Base-by-base conservation (phyloP, 2,797 vertebrate genomes). In the Chromobotia macracanthus region DNA sequence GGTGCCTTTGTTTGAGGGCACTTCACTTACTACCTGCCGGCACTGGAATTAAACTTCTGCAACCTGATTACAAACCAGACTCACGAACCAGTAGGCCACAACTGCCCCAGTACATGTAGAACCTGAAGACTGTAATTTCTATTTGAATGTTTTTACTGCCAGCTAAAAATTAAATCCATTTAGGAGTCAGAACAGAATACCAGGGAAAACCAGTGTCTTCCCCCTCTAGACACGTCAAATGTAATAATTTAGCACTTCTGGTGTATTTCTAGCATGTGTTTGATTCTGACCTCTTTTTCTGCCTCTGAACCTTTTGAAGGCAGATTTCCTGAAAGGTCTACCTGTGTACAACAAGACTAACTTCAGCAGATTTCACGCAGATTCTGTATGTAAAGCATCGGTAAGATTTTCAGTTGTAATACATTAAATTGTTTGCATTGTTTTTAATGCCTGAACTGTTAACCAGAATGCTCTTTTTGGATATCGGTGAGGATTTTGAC, bases 341-440 rank as follows among this genome's bases (percentile, higher is more conserved):
- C 97, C 97, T 0, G 97, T 99, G 63, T 99, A 98, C 92, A 97
- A 99, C 93, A 97, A 97, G 88, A 97, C 90, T 83, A 99, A 97
- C 88, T 98, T 99, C 91, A 98, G 96, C 90, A 92, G 95, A 56
- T 99, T 98, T 87, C 97, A 98, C 11, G 95, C 97, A 1, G 97
- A 98, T 87, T 98, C 96, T 0, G 96, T 98, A 31, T 98, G 97
- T 88, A 98, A 98, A 95, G 95, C 96, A 53, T 98, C 96, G 65
- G 97, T 98, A 90, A 96, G 95, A 92, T 18, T 84, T 13, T 1
- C 48, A 35, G 7, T 8, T 2, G 2, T 18, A 9, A 58, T n/a
- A 12, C 7, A 58, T 58, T 0, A 31, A 25, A 6, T 0, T 0
- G 5, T 60, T 41, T 28, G 12, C 7, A 3, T 31, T 31, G 2